Evolutionary conservation across 1,140 invertebrate species (phyloP).

Genomic region (Danaus plexippus): DNA sequence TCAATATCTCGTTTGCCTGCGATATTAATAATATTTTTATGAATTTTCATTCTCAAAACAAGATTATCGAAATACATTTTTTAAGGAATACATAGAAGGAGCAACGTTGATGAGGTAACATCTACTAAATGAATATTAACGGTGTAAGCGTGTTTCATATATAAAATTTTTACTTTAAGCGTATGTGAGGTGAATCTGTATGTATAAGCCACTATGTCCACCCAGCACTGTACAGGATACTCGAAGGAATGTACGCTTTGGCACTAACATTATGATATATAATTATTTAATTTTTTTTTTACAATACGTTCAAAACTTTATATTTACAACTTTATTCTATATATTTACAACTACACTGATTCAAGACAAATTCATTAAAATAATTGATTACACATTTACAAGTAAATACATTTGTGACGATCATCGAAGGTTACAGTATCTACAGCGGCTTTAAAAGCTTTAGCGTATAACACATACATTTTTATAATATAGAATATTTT

Average conservation of each 20-base stretch:
- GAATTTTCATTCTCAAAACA: no score
- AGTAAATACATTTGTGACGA: conserved; percentile 21
- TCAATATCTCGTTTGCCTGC: no score
- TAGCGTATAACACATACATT: conserved; percentile 22
- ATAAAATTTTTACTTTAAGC: conserved; percentile 14
- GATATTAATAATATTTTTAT: no score
- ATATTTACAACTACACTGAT: conserved; percentile 13
- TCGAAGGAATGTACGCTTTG: conserved; percentile 58
- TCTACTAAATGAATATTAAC: no score
- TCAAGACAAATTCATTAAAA: no score
- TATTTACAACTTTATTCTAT: conserved; percentile 64
- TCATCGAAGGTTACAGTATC: conserved; percentile 17
- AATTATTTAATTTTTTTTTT: conserved; percentile 34
- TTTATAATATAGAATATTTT: conserved; percentile 11
- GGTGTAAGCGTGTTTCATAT: neutral
- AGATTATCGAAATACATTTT: no score
- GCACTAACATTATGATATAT: conserved; percentile 65
- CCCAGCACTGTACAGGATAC: conserved; percentile 34
- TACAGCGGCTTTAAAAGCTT: conserved; percentile 29
- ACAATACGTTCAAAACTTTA: conserved; percentile 47
- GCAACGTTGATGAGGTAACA: no score
- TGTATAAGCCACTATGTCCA: conserved; percentile 16
- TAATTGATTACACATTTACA: conserved; percentile 15
- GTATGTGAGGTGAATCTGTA: conserved; percentile 8
- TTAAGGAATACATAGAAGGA: no score